phyloP scores from a whole-genome alignment of 2,888 invertebrate genomes.

The Macroteleia sp. region DNA sequence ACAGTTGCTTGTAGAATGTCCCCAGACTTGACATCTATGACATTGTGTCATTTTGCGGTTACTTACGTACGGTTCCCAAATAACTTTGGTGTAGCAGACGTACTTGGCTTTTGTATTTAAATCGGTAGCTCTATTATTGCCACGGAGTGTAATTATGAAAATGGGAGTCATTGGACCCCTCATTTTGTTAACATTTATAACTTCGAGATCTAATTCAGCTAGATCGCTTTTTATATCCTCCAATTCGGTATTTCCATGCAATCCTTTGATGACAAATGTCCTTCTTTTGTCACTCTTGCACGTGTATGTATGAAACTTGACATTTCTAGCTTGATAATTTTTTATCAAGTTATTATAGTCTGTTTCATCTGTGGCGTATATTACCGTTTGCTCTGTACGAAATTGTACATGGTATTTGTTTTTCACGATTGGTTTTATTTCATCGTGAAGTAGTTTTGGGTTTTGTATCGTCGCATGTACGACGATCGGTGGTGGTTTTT shows the following conservation, averaged over 20 bases:
- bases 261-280: constrained; percentile 42
- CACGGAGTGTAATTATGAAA: constrained; percentile 41
- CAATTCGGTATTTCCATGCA: constrained; percentile 2
- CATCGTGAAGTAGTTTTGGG: no score
- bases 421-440: no score
- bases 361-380: no score
- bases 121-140: constrained; percentile 24
- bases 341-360: no score
- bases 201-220: not conserved
- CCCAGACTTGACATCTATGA: constrained; percentile 70
- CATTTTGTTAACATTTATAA: constrained; percentile 36
- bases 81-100: constrained; percentile 47
- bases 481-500: no score
- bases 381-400: no score
- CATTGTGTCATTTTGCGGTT: constrained; percentile 61
- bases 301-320: constrained; percentile 42
- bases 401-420: no score
- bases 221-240: constrained; percentile 24
- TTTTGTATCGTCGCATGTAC: no score
- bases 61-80: constrained; percentile 57
- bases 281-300: constrained; percentile 25
- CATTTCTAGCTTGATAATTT: no score
- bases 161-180: constrained; percentile 49
- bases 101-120: constrained; percentile 25
- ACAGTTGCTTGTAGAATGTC: constrained; percentile 70